phyloP scores from a whole-genome alignment of 2,888 invertebrate genomes.

The Eupeodes latifasciatus region DNA sequence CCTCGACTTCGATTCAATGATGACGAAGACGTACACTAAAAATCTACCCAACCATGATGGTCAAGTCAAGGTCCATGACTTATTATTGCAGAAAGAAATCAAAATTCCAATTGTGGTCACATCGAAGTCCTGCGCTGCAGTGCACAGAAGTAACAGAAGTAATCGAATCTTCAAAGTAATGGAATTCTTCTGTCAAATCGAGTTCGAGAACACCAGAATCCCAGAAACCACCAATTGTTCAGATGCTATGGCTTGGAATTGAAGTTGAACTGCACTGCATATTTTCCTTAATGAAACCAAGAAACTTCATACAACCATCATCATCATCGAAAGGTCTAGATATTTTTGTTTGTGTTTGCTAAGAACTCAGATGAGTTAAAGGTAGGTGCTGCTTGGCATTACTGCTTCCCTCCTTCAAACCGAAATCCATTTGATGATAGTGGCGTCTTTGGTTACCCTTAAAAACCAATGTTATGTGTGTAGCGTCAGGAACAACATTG shows the following conservation, averaged over 20 bases:
- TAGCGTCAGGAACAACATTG: slow-evolving; percentile 51
- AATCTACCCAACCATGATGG: slow-evolving; percentile 38
- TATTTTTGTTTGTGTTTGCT: background rate
- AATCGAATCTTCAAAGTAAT: slow-evolving; percentile 72
- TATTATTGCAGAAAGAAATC: slow-evolving; percentile 55
- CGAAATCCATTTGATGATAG: slow-evolving; percentile 55
- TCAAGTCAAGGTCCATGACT: slow-evolving; percentile 66
- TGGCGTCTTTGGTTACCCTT: slow-evolving; percentile 42
- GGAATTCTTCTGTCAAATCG: slow-evolving; percentile 71
- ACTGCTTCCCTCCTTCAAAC: slow-evolving; percentile 10
- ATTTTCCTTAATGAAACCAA: slow-evolving; percentile 60
- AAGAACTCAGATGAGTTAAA: background rate
- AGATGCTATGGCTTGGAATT: background rate
- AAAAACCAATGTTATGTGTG: background rate
- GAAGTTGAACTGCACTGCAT: background rate
- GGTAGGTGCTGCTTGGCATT: background rate
- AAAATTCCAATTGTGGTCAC: slow-evolving; percentile 71
- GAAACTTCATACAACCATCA: slow-evolving; percentile 12
- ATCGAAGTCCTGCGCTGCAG: background rate
- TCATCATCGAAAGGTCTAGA: slow-evolving; percentile 22
- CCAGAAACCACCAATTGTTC: slow-evolving; percentile 63
- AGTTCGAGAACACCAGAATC: slow-evolving; percentile 9
- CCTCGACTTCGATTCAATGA: background rate
- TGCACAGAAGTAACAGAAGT: slow-evolving; percentile 70
- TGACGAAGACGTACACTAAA: background rate